phyloP scores from a whole-genome alignment of 2,113 vertebrate species.

The Eolophus roseicapilla region DNA sequence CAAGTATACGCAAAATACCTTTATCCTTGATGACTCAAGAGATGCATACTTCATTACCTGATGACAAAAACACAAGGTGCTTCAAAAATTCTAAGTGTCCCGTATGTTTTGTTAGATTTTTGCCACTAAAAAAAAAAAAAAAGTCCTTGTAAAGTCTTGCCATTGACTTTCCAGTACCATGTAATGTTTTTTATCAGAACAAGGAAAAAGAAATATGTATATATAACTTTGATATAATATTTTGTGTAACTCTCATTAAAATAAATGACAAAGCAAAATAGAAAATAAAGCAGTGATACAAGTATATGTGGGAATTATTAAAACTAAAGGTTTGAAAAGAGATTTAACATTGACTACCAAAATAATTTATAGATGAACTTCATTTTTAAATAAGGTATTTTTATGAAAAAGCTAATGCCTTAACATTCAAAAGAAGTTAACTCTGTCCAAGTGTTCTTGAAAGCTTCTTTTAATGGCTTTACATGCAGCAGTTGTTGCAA shows the following conservation, averaged over 20 bases:
- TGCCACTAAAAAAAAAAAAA: not conserved
- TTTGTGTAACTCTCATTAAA: not conserved
- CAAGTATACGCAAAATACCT: not conserved
- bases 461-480: not conserved
- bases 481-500: not conserved
- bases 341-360: not conserved
- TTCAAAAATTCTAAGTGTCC: not conserved
- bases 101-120: not conserved
- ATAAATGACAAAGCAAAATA: not conserved
- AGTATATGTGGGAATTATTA: not conserved
- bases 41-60: not conserved
- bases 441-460: not conserved
- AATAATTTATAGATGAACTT: not conserved
- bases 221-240: not conserved
- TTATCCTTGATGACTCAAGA: not conserved
- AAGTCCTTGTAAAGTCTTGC: not conserved
- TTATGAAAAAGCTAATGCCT: not conserved
- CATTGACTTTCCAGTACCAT: not conserved
- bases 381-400: not conserved
- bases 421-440: not conserved
- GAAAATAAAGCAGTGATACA: not conserved
- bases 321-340: not conserved
- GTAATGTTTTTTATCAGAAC: not conserved
- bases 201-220: not conserved
- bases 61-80: not conserved